Evolutionary conservation across 2,113 vertebrate genomes (phyloP).

Genomic region (Vidua macroura): DNA sequence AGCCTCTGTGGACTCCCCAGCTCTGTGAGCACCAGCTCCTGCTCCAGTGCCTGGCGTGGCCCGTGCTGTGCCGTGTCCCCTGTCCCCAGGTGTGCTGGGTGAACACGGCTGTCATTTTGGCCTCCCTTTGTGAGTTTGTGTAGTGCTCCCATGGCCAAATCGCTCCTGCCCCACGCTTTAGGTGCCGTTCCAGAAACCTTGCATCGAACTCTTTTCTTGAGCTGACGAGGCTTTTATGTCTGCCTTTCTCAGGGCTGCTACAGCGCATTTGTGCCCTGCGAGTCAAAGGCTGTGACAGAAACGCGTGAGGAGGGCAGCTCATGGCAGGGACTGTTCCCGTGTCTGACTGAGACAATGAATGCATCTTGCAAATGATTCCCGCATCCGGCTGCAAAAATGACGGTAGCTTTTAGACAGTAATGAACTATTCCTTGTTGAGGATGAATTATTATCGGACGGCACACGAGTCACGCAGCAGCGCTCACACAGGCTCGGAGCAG

Average conservation of each 20-base stretch:
- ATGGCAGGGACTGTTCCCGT: not conserved
- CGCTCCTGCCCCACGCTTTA: not conserved
- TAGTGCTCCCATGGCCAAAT: accelerated
- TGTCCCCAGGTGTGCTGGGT: not conserved
- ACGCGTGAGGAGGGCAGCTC: accelerated
- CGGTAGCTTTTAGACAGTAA: not conserved
- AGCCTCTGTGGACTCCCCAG: not conserved
- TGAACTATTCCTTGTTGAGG: too few relatives aligned
- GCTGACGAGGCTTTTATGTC: accelerated
- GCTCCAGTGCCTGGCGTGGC: not conserved
- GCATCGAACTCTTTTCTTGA: not conserved
- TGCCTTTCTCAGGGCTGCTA: not conserved
- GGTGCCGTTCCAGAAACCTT: not conserved
- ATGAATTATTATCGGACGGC: accelerated
- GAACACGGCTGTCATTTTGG: accelerated
- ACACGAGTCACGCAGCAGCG: accelerated
- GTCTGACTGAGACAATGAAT: not conserved
- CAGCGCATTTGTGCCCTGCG: accelerated
- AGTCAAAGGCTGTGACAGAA: not conserved
- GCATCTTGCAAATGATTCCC: not conserved
- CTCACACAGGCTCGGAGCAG: accelerated
- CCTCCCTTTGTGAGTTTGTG: accelerated
- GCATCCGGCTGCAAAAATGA: not conserved
- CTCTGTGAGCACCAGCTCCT: not conserved
- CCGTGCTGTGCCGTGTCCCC: accelerated